These are phyloP conservation scores for Tetragonisca angustula DNA, from an alignment of 2,888 invertebrate genomes.

Conservation along the genomic window DNA sequence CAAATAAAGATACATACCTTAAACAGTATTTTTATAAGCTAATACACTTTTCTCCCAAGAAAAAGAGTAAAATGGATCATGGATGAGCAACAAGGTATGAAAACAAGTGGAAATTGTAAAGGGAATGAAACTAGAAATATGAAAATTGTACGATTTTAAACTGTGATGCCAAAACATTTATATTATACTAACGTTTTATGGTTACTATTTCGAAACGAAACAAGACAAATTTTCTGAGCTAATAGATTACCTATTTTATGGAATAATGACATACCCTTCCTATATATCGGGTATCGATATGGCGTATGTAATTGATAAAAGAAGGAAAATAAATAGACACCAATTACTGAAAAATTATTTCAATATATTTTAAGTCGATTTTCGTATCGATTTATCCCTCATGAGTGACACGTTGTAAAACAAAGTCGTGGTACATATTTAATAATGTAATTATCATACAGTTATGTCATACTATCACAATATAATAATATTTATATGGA, in stretches of 20 bases:
- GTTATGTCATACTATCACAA: conserved; percentile 80
- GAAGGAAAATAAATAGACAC: conserved; percentile 69
- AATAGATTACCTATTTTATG: conserved; percentile 75
- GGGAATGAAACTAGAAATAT: conserved; percentile 22
- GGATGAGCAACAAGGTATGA: conserved; percentile 31
- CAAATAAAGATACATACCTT: conserved; percentile 62
- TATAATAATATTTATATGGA: conserved; percentile 79
- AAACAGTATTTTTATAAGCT: conserved; percentile 72
- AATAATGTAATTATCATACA: conserved; percentile 60
- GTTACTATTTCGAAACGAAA: conserved; percentile 65
- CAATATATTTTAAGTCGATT: conserved; percentile 61
- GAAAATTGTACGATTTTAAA: conserved; percentile 68
- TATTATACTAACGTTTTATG: conserved; percentile 70
- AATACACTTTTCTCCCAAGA: conserved; percentile 65
- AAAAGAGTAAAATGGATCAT: conserved; percentile 36
- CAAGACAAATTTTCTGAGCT: conserved; percentile 64
- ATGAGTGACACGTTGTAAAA: conserved; percentile 54
- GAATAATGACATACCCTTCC: conserved; percentile 76
- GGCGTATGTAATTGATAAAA: conserved; percentile 73
- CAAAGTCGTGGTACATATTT: conserved; percentile 52
- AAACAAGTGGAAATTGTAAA: conserved; percentile 26
- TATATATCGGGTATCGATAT: conserved; percentile 70
- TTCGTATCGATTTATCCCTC: conserved; percentile 52
- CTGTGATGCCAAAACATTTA: conserved; percentile 74
- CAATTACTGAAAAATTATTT: conserved; percentile 62